Evolutionary conservation across 2,888 invertebrate species (phyloP), one percentile per base, ranked within the genome.

Genomic region (Hirtodrosophila alboralis): DNA sequence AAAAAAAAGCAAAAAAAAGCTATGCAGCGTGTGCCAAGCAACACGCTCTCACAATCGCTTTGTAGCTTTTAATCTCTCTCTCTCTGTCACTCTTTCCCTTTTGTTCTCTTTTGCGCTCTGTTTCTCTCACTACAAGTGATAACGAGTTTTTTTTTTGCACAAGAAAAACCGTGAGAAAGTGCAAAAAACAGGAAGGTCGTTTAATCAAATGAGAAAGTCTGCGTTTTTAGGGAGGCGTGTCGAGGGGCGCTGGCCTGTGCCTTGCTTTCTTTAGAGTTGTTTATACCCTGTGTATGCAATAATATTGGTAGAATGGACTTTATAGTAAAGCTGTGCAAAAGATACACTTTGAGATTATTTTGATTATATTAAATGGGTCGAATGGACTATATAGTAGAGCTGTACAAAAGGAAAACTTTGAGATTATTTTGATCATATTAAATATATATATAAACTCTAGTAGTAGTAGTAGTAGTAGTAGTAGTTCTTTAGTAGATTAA

Each of bases 191-290:
- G 77, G 63, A 80, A 80, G 77, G 66, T 77, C 81, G 75, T 53
- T 72, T 64, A 77, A 60, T 49, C 69, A 80, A 80, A 76, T 72
- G 72, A 72, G 84, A 79, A 80, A 79, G 84, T 80, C 48, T 40
- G 34, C 41, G 28, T 18, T 47, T 48, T 12, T n/a, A n/a, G n/a
- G n/a, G 8, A n/a, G 41, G 31, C 49, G 59, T 53, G 69, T 47
- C 56, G 51, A 47, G 48, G 8, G 12, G 13, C 58, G 26, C 21
- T 14, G 18, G 8, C 10, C 13, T 12, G 41, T 13, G 30, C 43
- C 14, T 34, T 34, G 28, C 60, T 52, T 53, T 54, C 54, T 63
- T 30, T 56, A 4, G 21, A 13, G 13, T 16, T 26, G 26, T 18
- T 12, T 21, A 7, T 14, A 26, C 23, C 23, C 23, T 23, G 23